Evolutionary conservation across 92 coral and sea anemone genomes (phyloP).

Genomic region (Zoanthus sansibaricus): DNA sequence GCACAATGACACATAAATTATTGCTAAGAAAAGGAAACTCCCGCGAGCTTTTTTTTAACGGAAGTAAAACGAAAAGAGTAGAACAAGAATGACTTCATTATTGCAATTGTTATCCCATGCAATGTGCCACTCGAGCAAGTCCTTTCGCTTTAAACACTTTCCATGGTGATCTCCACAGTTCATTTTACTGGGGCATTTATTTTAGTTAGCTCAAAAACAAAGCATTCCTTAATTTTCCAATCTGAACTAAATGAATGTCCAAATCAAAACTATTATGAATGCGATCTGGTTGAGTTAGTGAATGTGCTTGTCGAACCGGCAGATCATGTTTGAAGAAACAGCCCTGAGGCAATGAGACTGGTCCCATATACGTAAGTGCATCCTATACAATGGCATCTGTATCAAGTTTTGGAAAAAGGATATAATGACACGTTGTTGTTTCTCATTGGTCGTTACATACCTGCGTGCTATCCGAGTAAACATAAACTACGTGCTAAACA

Average conservation of each 20-base stretch:
- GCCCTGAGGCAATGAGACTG: not conserved
- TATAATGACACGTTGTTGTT: not conserved
- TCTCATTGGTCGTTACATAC: not conserved
- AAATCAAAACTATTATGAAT: not conserved
- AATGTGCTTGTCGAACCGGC: not conserved
- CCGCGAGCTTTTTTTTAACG: not conserved
- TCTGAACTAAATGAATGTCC: not conserved
- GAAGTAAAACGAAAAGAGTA: not conserved
- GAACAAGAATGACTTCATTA: not conserved
- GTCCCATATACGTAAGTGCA: not conserved
- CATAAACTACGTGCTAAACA: not conserved
- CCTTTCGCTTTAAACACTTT: conserved; percentile 5
- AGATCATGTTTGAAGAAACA: not conserved
- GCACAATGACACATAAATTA: conserved; percentile 24
- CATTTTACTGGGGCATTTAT: not conserved
- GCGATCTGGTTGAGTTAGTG: not conserved
- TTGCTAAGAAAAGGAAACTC: not conserved
- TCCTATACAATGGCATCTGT: not conserved
- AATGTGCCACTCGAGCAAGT: not conserved
- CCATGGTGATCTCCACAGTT: not conserved
- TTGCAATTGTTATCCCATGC: not conserved
- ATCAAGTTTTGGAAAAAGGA: not conserved
- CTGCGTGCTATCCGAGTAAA: not conserved
- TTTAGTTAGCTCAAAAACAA: not conserved
- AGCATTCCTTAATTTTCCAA: not conserved